Percentiles rank a stretch among this genome's conserved stretches.
Conservation (phyloP, 1,140 invertebrate genomes). For the Teleopsis dalmanni region DNA sequence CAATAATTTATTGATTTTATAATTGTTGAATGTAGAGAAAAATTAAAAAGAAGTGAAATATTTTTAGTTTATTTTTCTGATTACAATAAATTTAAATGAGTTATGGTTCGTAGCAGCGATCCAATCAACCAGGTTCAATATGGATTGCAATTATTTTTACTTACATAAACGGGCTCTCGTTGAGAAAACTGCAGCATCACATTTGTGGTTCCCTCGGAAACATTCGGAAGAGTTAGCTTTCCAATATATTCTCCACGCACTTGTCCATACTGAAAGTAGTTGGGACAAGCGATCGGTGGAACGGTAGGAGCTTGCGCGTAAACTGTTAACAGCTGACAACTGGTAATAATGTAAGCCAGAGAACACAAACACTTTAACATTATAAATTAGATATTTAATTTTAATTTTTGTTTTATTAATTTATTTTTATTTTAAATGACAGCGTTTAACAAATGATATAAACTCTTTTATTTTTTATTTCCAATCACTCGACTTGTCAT, state of each 20-base stretch:
- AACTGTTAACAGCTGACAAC: no score
- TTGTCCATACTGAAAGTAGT: conserved; percentile 10
- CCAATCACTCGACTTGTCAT: no score
- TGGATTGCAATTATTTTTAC: neutral
- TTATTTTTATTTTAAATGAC: no score
- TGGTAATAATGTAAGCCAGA: no score
- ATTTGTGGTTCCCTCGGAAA: neutral
- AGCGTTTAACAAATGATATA: no score
- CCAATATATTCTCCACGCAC: conserved; percentile 2
- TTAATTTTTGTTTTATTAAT: no score
- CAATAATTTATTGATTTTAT: no score
- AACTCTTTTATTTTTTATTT: no score
- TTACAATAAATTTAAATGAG: neutral
- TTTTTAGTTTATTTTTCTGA: neutral
- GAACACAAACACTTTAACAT: neutral
- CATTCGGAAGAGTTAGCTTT: conserved; percentile 1
- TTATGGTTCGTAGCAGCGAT: neutral
- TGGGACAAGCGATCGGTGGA: conserved; percentile 7
- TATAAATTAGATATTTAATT: no score
- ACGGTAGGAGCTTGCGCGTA: neutral
- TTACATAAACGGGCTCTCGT: conserved; percentile 7
- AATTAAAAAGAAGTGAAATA: neutral
- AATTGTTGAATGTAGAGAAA: no score
- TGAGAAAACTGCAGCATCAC: conserved; percentile 8
- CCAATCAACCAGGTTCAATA: neutral